These are phyloP conservation scores for Herpailurus yagouaroundi DNA, from an alignment of 2,113 vertebrate genomes.

Conservation along the genomic window DNA sequence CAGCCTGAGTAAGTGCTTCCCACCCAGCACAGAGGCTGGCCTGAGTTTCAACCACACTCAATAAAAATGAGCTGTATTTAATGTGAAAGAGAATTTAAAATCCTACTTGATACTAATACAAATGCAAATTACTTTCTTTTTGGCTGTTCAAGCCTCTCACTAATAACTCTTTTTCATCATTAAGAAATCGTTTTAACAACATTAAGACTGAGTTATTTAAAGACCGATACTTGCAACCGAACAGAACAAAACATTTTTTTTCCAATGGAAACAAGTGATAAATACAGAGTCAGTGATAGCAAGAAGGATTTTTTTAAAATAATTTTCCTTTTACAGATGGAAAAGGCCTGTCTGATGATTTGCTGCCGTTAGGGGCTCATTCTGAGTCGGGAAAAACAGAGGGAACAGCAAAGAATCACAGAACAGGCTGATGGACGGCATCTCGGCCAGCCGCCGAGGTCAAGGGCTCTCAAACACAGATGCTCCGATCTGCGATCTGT, in stretches of 20 bases:
- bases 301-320: background rate
- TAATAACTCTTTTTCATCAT: background rate
- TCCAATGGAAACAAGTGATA: background rate
- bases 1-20: background rate
- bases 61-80: background rate
- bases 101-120: background rate
- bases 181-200: background rate
- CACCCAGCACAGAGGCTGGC: background rate
- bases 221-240: background rate
- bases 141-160: background rate
- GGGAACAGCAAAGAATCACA: background rate
- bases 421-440: fast-evolving
- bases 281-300: background rate
- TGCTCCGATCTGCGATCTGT: background rate
- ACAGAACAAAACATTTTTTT: background rate
- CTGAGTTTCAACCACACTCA: background rate
- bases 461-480: background rate
- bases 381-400: background rate
- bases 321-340: background rate
- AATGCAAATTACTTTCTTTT: background rate
- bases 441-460: background rate
- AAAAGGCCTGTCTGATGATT: background rate
- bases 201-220: background rate
- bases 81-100: background rate
- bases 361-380: background rate